These are phyloP conservation scores for Trisateles emortualis DNA, from an alignment of 2,888 invertebrate species.

Conservation along the genomic window DNA sequence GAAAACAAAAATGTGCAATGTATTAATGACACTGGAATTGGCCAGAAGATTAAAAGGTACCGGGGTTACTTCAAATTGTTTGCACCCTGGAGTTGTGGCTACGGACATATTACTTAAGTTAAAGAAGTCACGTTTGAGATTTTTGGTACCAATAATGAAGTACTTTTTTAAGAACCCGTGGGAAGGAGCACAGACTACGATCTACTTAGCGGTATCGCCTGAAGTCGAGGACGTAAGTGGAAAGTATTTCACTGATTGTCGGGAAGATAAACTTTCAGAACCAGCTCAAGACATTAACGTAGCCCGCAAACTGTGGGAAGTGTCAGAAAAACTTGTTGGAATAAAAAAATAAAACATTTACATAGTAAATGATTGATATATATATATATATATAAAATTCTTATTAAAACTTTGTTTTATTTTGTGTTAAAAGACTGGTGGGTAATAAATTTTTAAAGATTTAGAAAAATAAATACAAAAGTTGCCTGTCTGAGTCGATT, in stretches of 20 bases:
- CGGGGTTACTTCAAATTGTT: slow-evolving; percentile 91
- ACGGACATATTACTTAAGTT: slow-evolving; percentile 87
- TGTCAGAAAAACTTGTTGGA: slow-evolving; percentile 68
- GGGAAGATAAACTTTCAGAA: slow-evolving; percentile 66
- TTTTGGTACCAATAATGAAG: slow-evolving; percentile 70
- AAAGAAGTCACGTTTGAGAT: slow-evolving; percentile 37
- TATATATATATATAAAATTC: too few relatives aligned
- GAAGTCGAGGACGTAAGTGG: slow-evolving; percentile 87
- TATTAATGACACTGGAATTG: slow-evolving; percentile 91
- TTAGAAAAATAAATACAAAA: too few relatives aligned
- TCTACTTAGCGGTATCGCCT: slow-evolving; percentile 85
- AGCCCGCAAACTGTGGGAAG: slow-evolving; percentile 88
- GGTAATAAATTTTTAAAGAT: too few relatives aligned
- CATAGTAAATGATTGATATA: too few relatives aligned
- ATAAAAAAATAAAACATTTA: slow-evolving; percentile 49
- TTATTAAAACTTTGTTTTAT: too few relatives aligned
- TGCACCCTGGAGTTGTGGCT: slow-evolving; percentile 92
- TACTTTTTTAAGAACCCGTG: slow-evolving; percentile 58
- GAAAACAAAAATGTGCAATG: slow-evolving; percentile 91
- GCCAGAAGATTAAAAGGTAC: slow-evolving; percentile 89
- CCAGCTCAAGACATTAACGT: slow-evolving; percentile 78
- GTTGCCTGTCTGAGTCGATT: too few relatives aligned
- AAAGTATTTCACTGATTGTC: slow-evolving; percentile 87
- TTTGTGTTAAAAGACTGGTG: too few relatives aligned
- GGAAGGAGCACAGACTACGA: slow-evolving; percentile 82